A percentile compares a stretch with the other conserved stretches of the same genome.
phyloP scores from a whole-genome alignment of 2,888 invertebrate genomes.

The Melieria omissa region DNA sequence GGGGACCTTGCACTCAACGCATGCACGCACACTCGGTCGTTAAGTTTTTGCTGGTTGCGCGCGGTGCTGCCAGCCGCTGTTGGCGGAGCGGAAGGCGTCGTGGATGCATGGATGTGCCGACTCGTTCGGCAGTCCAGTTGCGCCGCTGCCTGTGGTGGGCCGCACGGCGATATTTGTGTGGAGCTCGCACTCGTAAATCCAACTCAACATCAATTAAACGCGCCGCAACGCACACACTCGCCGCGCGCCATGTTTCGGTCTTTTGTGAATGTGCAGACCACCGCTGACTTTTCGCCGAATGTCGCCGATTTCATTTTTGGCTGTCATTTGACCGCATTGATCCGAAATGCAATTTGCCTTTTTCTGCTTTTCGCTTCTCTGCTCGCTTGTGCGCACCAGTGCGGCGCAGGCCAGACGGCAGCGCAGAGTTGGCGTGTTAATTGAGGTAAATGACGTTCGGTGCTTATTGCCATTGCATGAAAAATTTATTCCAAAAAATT shows the following conservation, averaged over 20 bases:
- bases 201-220: slow-evolving; percentile 41
- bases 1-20: not conserved
- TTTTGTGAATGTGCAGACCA: not conserved
- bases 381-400: not conserved
- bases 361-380: slow-evolving; percentile 9
- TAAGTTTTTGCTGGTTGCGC: not conserved
- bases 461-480: not conserved
- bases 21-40: not conserved
- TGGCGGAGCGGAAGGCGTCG: not conserved
- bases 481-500: slow-evolving; percentile 49
- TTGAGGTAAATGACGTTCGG: slow-evolving; percentile 33
- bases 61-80: not conserved
- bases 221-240: slow-evolving; percentile 8
- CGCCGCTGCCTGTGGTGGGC: too few relatives aligned
- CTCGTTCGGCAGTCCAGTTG: too few relatives aligned
- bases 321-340: slow-evolving; percentile 13
- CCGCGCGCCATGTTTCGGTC: too few relatives aligned
- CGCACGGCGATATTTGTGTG: not conserved
- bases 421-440: slow-evolving; percentile 22
- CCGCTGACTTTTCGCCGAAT: slow-evolving; percentile 30
- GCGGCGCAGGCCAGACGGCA: not conserved
- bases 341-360: slow-evolving; percentile 22
- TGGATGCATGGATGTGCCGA: too few relatives aligned
- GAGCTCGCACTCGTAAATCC: slow-evolving; percentile 30
- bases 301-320: slow-evolving; percentile 23